Evolutionary conservation across 2,113 vertebrate genomes (phyloP).

Genomic region (Psittacus erithacus): DNA sequence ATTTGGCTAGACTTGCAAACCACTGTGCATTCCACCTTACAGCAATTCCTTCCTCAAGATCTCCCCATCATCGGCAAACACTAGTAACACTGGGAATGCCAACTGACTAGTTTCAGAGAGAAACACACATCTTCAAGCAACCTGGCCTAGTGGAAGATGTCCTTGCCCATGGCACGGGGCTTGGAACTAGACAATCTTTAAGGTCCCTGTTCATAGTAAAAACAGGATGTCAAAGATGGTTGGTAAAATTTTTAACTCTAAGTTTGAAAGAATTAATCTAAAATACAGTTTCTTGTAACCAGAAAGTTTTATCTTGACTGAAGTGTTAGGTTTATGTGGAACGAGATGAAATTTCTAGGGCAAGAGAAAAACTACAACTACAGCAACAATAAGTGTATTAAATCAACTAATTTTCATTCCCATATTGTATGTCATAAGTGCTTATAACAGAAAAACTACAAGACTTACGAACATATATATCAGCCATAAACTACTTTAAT

Average conservation of each 20-base stretch:
- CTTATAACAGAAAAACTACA: neutral
- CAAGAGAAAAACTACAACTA: neutral
- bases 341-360: neutral
- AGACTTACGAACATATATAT: neutral
- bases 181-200: neutral
- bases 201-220: neutral
- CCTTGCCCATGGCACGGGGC: neutral
- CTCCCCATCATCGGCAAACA: neutral
- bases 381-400: neutral
- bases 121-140: neutral
- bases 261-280: neutral
- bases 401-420: neutral
- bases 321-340: neutral
- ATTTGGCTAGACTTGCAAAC: neutral
- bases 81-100: neutral
- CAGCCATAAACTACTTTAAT: neutral
- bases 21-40: neutral
- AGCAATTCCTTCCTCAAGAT: neutral
- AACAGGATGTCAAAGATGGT: neutral
- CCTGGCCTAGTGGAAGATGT: neutral
- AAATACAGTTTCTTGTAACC: neutral
- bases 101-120: neutral
- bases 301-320: neutral
- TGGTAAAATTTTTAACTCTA: neutral
- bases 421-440: rapidly evolving